Evolutionary conservation across 35 echinoderm and acorn worm genomes (phyloP).

Genomic region (Antedon bifida): DNA sequence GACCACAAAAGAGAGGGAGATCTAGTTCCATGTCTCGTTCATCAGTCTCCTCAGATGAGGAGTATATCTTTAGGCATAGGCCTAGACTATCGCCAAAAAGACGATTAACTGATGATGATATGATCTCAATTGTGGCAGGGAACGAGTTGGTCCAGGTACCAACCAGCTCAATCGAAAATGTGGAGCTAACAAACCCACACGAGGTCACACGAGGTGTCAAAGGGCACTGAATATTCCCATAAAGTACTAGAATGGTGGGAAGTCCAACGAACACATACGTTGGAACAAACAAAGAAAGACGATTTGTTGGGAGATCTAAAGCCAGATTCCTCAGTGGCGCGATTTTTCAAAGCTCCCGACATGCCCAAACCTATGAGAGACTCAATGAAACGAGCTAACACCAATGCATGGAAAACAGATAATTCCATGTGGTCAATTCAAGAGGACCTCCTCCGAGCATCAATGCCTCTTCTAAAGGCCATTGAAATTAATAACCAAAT

Average conservation of each 20-base stretch:
- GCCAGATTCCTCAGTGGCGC: not conserved
- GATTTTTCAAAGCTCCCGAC: slow-evolving; percentile 28
- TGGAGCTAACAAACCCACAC: too few species aligned
- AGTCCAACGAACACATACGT: not conserved
- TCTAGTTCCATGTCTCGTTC: too few species aligned
- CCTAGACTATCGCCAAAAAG: too few species aligned
- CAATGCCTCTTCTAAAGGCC: slow-evolving; percentile 6
- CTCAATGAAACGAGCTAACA: slow-evolving; percentile 12
- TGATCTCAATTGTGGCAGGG: too few species aligned
- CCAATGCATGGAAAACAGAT: slow-evolving; percentile 9
- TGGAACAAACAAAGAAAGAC: not conserved
- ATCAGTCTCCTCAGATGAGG: too few species aligned
- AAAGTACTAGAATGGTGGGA: slow-evolving; percentile 12
- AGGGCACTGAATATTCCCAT: not conserved
- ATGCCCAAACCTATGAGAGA: slow-evolving; percentile 8
- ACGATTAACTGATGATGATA: too few species aligned
- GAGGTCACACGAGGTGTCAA: not conserved
- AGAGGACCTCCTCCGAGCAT: slow-evolving; percentile 6
- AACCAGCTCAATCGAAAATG: too few species aligned
- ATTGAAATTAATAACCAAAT: not conserved
- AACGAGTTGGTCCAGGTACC: too few species aligned
- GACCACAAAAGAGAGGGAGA: too few species aligned
- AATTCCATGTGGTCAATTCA: slow-evolving; percentile 29
- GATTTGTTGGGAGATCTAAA: not conserved
- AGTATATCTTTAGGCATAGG: too few species aligned